A percentile compares a stretch with the other conserved stretches of the same genome.
Conservation (phyloP, 2,113 vertebrate species). For the Hippocampus mohnikei region DNA sequence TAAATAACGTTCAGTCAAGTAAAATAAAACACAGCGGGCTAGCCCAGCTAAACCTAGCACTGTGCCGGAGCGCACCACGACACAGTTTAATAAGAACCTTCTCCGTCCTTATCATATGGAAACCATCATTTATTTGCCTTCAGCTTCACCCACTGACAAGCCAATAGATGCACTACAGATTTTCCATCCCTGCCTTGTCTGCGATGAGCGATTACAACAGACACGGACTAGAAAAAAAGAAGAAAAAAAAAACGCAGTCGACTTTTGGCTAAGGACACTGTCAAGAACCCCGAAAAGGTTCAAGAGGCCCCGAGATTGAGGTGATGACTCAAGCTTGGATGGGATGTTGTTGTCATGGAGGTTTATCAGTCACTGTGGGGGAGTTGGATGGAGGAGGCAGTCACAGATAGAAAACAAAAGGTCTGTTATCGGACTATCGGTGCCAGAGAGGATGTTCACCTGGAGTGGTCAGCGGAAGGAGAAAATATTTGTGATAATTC, state of each 20-base stretch:
- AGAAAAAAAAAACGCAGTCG: conserved; percentile 4
- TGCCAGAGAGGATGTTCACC: background rate
- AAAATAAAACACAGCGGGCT: conserved; percentile 40
- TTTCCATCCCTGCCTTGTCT: conserved; percentile 10
- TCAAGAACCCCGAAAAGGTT: conserved; percentile 8
- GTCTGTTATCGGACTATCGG: background rate
- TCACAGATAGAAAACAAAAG: background rate
- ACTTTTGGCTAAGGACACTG: conserved; percentile 3
- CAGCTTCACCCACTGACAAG: conserved; percentile 3
- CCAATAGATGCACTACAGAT: conserved; percentile 45
- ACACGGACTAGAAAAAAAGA: background rate
- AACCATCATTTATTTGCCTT: conserved; percentile 24
- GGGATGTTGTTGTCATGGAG: conserved; percentile 25
- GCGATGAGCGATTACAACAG: conserved; percentile 9
- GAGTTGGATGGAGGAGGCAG: conserved; percentile 34
- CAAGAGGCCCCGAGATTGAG: background rate
- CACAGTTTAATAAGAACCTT: conserved; percentile 7
- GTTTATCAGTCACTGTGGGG: conserved; percentile 27
- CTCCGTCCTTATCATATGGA: conserved; percentile 13
- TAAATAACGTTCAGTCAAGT: conserved; percentile 43
- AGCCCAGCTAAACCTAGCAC: conserved; percentile 41
- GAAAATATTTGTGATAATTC: background rate
- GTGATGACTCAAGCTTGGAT: conserved; percentile 19
- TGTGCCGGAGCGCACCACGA: conserved; percentile 32
- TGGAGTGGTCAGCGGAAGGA: background rate